Base-by-base conservation (phyloP, 2,113 vertebrate genomes). In the Channa maculata region DNA sequence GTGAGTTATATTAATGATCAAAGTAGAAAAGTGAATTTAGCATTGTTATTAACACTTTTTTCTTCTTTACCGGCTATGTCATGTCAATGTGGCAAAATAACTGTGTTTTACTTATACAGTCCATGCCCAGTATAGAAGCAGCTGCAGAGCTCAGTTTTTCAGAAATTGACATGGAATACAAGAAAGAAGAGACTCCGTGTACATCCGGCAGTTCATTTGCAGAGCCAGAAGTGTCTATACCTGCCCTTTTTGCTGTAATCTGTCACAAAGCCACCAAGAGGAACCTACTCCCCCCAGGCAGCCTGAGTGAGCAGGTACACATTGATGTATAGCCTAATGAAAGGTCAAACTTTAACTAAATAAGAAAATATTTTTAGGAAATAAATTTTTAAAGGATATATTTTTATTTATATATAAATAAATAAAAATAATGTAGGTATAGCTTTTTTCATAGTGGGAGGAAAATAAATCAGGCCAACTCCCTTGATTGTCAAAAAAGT, bases 211-310 rank as follows among this genome's bases (percentile, higher is more conserved):
- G 43, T 52, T 46, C 12, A 2, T 12, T 45, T 0, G 55, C 5
- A n/a, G 83, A 85, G 2, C 74, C 76, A 54, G 67, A 71, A 5
- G 95, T 97, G 79, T 94, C 96, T 41, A 12, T 97, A 7, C 39
- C 91, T 75, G 92, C 82, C 51, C 90, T 98, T 1, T 86, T 96
- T 24, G 81, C 77, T 62, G 93, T 96, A 4, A 91, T 96, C 87
- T 88, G 55, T 70, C 88, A 87, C 75, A 89, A 90, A 76, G 68
- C 82, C 79, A 77, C 6, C 5, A 90, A 84, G 76, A 44, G 74
- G 2, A 86, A 82, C 34, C 89, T 86, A 69, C 93, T 94, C 58
- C 65, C 58, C 65, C 45, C 54, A 14, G 55, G 70, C 8, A 66
- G 90, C 38, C 88, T 70, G 51, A 88, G 36, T 80, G 78, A 82